A percentile compares a stretch with the other conserved stretches of the same genome.
phyloP scores from a whole-genome alignment of 2,888 invertebrate species.

The Caenorhabditis wallacei region DNA sequence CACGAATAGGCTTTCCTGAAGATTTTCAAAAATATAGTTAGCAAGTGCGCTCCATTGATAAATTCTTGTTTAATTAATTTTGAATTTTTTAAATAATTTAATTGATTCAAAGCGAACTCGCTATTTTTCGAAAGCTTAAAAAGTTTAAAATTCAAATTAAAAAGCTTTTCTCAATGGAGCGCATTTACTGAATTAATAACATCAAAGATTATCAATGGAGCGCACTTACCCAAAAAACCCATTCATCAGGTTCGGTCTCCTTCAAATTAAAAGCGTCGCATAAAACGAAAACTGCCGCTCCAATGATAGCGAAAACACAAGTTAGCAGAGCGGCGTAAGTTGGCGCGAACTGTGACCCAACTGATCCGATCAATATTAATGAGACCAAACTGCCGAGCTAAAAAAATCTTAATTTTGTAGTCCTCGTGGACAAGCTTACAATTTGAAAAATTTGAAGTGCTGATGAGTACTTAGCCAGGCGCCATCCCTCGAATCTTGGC shows the following conservation, averaged over 20 bases:
- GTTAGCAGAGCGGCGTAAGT: slow-evolving; percentile 67
- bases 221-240: slow-evolving; percentile 67
- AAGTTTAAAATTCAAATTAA: no score
- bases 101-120: no score
- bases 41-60: no score
- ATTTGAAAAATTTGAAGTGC: slow-evolving; percentile 57
- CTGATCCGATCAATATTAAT: slow-evolving; percentile 62
- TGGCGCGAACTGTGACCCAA: slow-evolving; percentile 66
- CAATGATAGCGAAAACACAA: slow-evolving; percentile 56
- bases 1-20: slow-evolving; percentile 64
- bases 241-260: slow-evolving; percentile 64
- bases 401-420: not conserved
- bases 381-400: slow-evolving; percentile 59
- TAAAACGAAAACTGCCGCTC: slow-evolving; percentile 56
- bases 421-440: slow-evolving; percentile 9
- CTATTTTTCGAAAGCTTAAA: no score
- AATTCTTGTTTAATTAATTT: no score
- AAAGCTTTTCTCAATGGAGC: no score
- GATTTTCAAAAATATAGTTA: not conserved
- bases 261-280: slow-evolving; percentile 64
- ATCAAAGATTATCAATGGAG: not conserved
- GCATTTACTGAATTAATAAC: no score
- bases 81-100: no score
- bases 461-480: slow-evolving; percentile 46
- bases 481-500: slow-evolving; percentile 55